phyloP scores from a whole-genome alignment of 2,797 vertebrate genomes.

The Euthynnus affinis region DNA sequence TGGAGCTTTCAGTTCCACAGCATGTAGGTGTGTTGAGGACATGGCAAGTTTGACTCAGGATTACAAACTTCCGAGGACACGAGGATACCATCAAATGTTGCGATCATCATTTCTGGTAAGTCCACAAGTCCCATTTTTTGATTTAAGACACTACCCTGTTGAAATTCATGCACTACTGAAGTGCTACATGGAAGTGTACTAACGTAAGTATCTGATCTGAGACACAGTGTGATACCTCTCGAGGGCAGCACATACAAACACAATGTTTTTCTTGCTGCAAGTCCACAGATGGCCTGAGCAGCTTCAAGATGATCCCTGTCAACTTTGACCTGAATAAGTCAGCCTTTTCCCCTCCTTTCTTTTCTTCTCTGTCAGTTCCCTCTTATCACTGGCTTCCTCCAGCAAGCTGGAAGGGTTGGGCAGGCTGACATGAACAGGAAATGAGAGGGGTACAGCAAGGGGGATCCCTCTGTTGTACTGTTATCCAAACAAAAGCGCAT shows the following conservation, averaged over 20 bases:
- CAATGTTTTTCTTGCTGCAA: not conserved
- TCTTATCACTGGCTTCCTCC: slow-evolving; percentile 66
- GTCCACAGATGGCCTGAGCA: not conserved
- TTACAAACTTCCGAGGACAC: too few species aligned
- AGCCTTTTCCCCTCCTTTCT: not conserved
- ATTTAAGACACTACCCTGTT: too few species aligned
- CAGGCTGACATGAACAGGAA: slow-evolving; percentile 61
- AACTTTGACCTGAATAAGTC: slow-evolving; percentile 55
- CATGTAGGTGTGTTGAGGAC: too few species aligned
- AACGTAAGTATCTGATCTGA: too few species aligned
- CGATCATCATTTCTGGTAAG: too few species aligned
- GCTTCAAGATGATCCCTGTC: not conserved
- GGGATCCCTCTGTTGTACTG: slow-evolving; percentile 29
- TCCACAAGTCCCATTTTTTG: too few species aligned
- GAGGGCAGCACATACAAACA: not conserved
- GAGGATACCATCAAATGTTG: too few species aligned
- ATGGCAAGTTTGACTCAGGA: too few species aligned
- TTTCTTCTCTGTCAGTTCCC: slow-evolving; percentile 20
- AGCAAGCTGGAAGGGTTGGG: slow-evolving; percentile 50
- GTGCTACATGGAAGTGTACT: too few species aligned
- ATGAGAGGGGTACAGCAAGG: slow-evolving; percentile 51
- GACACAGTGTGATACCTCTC: too few species aligned
- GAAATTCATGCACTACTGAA: too few species aligned
- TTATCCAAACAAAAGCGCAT: slow-evolving; percentile 57
- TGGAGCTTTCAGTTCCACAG: too few species aligned